Conservation (phyloP, 2,888 invertebrate genomes). For the Drosophila diplacantha region DNA sequence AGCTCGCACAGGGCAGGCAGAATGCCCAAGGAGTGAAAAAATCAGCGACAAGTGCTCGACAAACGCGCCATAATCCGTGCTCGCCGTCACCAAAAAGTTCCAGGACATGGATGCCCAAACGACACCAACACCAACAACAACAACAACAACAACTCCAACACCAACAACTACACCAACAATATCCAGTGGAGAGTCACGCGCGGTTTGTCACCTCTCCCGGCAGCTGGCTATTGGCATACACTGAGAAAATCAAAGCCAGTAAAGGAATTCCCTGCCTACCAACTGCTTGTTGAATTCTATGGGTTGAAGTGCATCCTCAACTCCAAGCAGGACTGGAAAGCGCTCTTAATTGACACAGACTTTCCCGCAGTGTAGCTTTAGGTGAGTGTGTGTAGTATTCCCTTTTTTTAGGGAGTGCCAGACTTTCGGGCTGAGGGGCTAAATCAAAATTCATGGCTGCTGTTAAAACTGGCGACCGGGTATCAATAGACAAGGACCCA, state of each 20-base stretch:
- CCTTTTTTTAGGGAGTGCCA: slow-evolving; percentile 4
- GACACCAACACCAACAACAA: neutral
- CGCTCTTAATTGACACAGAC: too few relatives aligned
- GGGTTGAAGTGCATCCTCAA: too few relatives aligned
- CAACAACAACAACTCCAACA: neutral
- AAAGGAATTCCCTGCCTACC: neutral
- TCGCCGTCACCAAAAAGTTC: slow-evolving; percentile 54
- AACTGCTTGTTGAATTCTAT: too few relatives aligned
- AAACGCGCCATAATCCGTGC: slow-evolving; percentile 67
- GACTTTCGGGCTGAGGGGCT: slow-evolving; percentile 41
- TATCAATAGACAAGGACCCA: slow-evolving; percentile 60
- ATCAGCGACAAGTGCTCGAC: slow-evolving; percentile 40
- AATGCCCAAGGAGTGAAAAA: slow-evolving; percentile 18
- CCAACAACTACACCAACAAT: slow-evolving; percentile 8
- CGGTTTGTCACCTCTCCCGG: slow-evolving; percentile 64
- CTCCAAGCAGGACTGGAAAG: neutral
- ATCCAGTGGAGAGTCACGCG: slow-evolving; percentile 49
- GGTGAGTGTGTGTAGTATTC: neutral
- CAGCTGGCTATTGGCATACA: slow-evolving; percentile 6
- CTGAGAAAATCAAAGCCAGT: too few relatives aligned
- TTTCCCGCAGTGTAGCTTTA: slow-evolving; percentile 1
- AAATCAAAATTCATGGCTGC: slow-evolving; percentile 76
- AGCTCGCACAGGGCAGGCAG: neutral
- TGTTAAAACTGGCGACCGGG: slow-evolving; percentile 48
- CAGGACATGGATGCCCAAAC: slow-evolving; percentile 15